A percentile compares a stretch with the other conserved stretches of the same genome.
These are phyloP conservation scores for Campoplex nolae DNA, from an alignment of 2,888 invertebrate genomes.

Conservation along the genomic window DNA sequence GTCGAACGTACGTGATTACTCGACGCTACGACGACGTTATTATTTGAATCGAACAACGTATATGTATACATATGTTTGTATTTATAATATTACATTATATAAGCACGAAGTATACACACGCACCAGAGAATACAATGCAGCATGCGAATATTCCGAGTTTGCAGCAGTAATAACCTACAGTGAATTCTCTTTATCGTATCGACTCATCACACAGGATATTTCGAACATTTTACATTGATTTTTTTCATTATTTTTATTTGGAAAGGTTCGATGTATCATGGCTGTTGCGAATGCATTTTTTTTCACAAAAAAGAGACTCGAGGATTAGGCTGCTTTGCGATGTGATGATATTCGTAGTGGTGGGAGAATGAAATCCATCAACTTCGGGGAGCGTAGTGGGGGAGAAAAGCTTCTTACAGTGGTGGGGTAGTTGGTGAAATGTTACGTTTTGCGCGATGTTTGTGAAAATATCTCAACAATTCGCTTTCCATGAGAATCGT, in stretches of 20 bases:
- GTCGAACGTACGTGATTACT: slow-evolving; percentile 68
- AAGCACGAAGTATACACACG: slow-evolving; percentile 42
- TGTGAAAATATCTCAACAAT: no score
- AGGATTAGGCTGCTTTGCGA: no score
- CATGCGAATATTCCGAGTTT: slow-evolving; percentile 65
- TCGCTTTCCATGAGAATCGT: no score
- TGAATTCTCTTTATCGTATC: slow-evolving; percentile 50
- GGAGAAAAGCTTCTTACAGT: no score
- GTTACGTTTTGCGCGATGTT: no score
- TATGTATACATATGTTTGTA: slow-evolving; percentile 9
- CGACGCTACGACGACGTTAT: slow-evolving; percentile 37
- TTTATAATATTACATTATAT: slow-evolving; percentile 27
- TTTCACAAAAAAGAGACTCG: no score
- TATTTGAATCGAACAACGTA: slow-evolving; percentile 10
- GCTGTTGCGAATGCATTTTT: background rate
- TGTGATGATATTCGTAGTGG: no score
- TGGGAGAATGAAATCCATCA: no score
- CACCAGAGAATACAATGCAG: slow-evolving; percentile 50
- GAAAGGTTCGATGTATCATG: background rate
- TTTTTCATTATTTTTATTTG: background rate
- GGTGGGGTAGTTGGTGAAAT: no score
- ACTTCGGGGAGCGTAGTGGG: no score
- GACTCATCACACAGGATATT: slow-evolving; percentile 9
- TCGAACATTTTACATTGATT: background rate
- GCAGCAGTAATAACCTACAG: slow-evolving; percentile 65